A percentile compares a stretch with the other conserved stretches of the same genome.
Evolutionary conservation across 64 coral and sea anemone genomes (phyloP).

Genomic region (Porites lutea): DNA sequence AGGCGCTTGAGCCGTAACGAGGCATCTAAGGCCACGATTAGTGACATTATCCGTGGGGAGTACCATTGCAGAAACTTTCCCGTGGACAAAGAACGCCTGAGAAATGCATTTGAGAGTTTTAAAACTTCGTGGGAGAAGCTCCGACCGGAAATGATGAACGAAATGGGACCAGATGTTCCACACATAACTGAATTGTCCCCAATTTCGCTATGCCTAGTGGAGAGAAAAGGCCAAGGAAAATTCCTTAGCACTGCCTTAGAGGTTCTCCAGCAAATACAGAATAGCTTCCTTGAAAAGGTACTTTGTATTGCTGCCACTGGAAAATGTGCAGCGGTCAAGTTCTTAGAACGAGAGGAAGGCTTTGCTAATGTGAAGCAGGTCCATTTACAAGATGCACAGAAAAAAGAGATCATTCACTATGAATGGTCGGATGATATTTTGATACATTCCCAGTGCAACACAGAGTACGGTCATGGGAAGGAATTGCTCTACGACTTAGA

Average conservation of each 20-base stretch:
- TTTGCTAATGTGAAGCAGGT: slow-evolving; percentile 44
- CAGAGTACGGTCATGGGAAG: slow-evolving; percentile 79
- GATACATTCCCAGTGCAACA: slow-evolving; percentile 68
- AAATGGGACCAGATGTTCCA: slow-evolving; percentile 34
- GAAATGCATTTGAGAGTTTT: slow-evolving; percentile 52
- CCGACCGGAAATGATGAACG: slow-evolving; percentile 4
- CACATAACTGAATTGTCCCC: slow-evolving; percentile 9
- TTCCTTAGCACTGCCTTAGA: slow-evolving; percentile 56
- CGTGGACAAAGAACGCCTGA: neutral
- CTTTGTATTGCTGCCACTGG: slow-evolving; percentile 38
- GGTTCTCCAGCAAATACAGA: slow-evolving; percentile 71
- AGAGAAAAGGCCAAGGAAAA: slow-evolving; percentile 42
- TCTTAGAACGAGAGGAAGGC: slow-evolving; percentile 52
- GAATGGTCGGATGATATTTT: slow-evolving; percentile 79
- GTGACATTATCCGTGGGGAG: slow-evolving; percentile 33
- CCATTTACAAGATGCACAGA: slow-evolving; percentile 69
- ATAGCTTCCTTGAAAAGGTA: slow-evolving; percentile 66
- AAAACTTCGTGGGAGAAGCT: slow-evolving; percentile 54
- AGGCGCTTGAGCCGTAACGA: slow-evolving; percentile 36
- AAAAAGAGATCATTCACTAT: slow-evolving; percentile 77
- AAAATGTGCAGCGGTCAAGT: slow-evolving; percentile 58
- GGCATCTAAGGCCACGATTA: slow-evolving; percentile 35
- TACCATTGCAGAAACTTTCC: no score
- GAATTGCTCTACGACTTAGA: slow-evolving; percentile 82
- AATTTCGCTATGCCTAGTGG: slow-evolving; percentile 56